Base-by-base conservation (phyloP, 2,113 vertebrate genomes). In the Ondatra zibethicus region DNA sequence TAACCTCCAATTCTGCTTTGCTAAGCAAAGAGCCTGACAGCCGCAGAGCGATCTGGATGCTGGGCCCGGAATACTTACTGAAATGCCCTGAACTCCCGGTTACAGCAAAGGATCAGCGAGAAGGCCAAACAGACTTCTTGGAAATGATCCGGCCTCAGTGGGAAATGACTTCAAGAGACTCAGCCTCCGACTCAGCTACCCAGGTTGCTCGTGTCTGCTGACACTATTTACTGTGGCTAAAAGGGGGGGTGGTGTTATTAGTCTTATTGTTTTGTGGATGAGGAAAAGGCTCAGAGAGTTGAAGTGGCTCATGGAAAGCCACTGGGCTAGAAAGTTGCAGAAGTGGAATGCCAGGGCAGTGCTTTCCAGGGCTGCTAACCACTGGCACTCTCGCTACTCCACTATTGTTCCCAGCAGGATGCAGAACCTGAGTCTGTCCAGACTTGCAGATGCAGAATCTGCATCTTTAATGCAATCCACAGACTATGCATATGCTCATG, bases 71-170 rank as follows among this genome's bases (percentile, higher is more conserved):
- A 2, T 50, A 55, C 92, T 95, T 88, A 80, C 45, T 89, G 82
- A 80, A 92, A 63, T 66, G 58, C 94, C 90, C 88, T 70, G 93
- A 73, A 82, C 82, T 96, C 88, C 89, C 81, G 23, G 33, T 36
- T 68, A 95, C 81, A 82, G 90, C 61, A n/a, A 80, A 90, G 47
- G 16, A 93, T 88, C 86, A 58, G 36, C 82, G 31, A 52, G 90
- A 97, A 97, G 84, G 90, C 68, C 76, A 82, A 81, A 45, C 70
- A 90, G 27, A 45, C 92, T 96, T 97, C 39, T 84, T 94, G n/a
- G 65, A 92, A 90, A 39, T 85, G 39, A 82, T 97, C 73, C 94
- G 36, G 47, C 55, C 17, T 73, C 36, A 50, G 5, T 61, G 63
- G 45, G 77, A 65, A 91, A 92, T 91, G 27, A 76, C 9, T 58